A percentile compares a stretch with the other conserved stretches of the same genome.
These are phyloP conservation scores for Bathynomus jamesi DNA, from an alignment of 1,140 invertebrate genomes.

Conservation along the genomic window DNA sequence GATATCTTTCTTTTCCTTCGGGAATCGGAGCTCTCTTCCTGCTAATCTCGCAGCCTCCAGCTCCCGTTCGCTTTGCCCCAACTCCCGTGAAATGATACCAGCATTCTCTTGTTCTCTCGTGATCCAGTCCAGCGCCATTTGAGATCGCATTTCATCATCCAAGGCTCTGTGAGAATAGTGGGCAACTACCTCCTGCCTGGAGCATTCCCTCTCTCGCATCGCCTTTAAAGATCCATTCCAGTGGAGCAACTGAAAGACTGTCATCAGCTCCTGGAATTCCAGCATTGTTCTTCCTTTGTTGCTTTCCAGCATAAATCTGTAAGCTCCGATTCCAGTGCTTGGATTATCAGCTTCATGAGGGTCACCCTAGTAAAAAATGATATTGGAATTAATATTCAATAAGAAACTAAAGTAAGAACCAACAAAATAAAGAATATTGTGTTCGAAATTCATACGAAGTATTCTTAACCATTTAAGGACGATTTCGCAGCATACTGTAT, in stretches of 20 bases:
- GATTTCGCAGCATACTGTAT: too few species aligned
- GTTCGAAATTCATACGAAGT: too few species aligned
- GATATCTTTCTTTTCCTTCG: conserved; percentile 93
- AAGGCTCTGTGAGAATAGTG: conserved; percentile 80
- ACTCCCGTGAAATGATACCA: conserved; percentile 68
- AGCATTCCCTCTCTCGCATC: conserved; percentile 76
- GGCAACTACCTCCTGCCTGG: conserved; percentile 72
- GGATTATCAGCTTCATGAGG: conserved; percentile 52
- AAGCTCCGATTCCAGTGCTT: conserved; percentile 81
- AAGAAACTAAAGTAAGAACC: too few species aligned
- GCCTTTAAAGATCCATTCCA: conserved; percentile 88
- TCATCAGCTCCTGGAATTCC: conserved; percentile 94
- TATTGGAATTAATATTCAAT: not conserved
- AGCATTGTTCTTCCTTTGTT: conserved; percentile 90
- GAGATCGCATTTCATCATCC: conserved; percentile 89
- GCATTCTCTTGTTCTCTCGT: conserved; percentile 60
- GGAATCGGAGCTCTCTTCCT: conserved; percentile 81
- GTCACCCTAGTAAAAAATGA: conserved; percentile 42
- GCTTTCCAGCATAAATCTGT: conserved; percentile 88
- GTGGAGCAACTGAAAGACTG: conserved; percentile 87
- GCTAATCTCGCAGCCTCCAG: conserved; percentile 80
- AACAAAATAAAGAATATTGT: too few species aligned
- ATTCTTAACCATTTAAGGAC: too few species aligned
- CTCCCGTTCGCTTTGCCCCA: conserved; percentile 75
- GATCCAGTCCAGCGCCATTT: conserved; percentile 95